Evolutionary conservation across 2,797 vertebrate species (phyloP).

Genomic region (Etheostoma perlongum): DNA sequence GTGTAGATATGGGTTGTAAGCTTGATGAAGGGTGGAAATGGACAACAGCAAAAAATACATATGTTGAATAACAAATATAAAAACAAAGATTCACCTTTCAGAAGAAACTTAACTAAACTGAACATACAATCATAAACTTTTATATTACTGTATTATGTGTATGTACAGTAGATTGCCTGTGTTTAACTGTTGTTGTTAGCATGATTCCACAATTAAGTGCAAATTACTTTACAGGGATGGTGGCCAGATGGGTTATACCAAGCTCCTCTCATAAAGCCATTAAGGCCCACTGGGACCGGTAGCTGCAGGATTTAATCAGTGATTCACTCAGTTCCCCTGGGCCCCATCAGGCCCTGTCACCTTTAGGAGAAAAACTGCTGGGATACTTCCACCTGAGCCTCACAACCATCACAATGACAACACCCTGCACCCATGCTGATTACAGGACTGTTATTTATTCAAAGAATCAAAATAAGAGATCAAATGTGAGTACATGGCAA

Average conservation of each 20-base stretch:
- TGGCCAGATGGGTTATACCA: conserved; percentile 14
- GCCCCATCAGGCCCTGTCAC: conserved; percentile 33
- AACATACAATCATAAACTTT: background rate
- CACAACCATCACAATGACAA: conserved; percentile 30
- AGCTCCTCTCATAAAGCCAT: conserved; percentile 22
- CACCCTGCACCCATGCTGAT: conserved; percentile 19
- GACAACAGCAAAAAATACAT: background rate
- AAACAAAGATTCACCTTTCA: background rate
- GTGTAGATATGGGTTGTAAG: background rate
- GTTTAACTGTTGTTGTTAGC: background rate
- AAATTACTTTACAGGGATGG: background rate
- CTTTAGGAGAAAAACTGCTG: conserved; percentile 36
- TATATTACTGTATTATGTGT: background rate
- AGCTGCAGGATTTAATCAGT: conserved; percentile 51
- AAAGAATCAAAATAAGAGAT: background rate
- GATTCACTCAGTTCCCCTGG: conserved; percentile 25
- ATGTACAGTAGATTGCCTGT: background rate
- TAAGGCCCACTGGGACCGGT: conserved; percentile 28
- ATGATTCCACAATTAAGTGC: background rate
- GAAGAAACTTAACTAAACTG: background rate
- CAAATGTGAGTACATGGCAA: background rate
- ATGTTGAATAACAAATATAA: background rate
- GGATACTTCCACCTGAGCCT: conserved; percentile 58
- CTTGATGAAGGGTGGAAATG: background rate
- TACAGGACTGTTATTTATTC: conserved; percentile 8